Percentiles rank a stretch among this genome's conserved stretches.
Evolutionary conservation across 2,888 invertebrate genomes (phyloP).

Genomic region (Clepsis dumicolana): DNA sequence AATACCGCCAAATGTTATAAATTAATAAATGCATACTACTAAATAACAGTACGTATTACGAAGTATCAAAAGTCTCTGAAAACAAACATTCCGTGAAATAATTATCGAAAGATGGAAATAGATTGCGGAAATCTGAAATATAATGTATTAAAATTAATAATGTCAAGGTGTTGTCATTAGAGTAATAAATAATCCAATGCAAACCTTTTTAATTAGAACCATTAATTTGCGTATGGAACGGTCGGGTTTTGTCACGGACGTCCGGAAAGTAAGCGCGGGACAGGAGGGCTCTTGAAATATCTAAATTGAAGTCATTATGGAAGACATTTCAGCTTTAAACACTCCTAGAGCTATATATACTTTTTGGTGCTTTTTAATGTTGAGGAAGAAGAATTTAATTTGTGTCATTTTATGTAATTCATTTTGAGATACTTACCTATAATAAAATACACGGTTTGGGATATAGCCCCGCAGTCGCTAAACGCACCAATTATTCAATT

Average conservation of each 20-base stretch:
- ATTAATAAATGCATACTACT: background rate
- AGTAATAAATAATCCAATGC: slow-evolving; percentile 55
- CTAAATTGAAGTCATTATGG: slow-evolving; percentile 44
- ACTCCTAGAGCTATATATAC: slow-evolving; percentile 29
- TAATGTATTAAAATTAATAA: slow-evolving; percentile 57
- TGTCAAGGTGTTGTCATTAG: slow-evolving; percentile 51
- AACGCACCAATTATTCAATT: background rate
- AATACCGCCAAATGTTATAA: slow-evolving; percentile 1
- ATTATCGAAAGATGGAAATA: slow-evolving; percentile 52
- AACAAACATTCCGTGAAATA: background rate
- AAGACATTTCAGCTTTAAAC: slow-evolving; percentile 34
- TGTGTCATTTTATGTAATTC: slow-evolving; percentile 4
- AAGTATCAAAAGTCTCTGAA: slow-evolving; percentile 2
- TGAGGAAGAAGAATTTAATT: slow-evolving; percentile 11
- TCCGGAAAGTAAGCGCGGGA: slow-evolving; percentile 35
- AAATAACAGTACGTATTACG: background rate
- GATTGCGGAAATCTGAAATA: slow-evolving; percentile 50
- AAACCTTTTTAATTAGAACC: slow-evolving; percentile 66
- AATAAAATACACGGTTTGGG: slow-evolving; percentile 1
- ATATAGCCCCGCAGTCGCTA: background rate
- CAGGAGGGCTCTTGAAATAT: slow-evolving; percentile 38
- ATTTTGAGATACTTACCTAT: background rate
- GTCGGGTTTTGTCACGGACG: slow-evolving; percentile 50
- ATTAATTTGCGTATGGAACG: slow-evolving; percentile 54
- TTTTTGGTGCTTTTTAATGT: slow-evolving; percentile 19